Conservation (phyloP, 2,888 invertebrate genomes). For the Tetragonula carbonaria region DNA sequence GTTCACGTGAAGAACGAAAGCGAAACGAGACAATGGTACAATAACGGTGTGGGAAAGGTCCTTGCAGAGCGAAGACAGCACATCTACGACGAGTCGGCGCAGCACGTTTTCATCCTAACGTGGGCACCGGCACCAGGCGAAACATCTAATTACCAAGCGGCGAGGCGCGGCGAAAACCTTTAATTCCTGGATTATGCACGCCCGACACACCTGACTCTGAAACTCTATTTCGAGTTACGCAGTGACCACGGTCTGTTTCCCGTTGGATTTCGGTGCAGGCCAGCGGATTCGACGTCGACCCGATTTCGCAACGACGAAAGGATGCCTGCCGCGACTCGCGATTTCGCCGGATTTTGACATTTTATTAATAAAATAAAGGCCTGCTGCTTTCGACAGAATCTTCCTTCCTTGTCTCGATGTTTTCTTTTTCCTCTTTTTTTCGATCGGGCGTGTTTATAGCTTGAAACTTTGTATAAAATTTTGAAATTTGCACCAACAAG, state of each 20-base stretch:
- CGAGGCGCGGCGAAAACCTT: conserved; percentile 55
- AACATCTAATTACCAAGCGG: conserved; percentile 54
- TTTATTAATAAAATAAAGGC: too few species aligned
- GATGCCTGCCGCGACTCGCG: too few species aligned
- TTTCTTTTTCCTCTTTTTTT: too few species aligned
- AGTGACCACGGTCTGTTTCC: conserved; percentile 8
- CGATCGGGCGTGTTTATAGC: too few species aligned
- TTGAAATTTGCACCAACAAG: too few species aligned
- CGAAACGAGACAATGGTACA: conserved; percentile 50
- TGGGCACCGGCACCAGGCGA: conserved; percentile 11
- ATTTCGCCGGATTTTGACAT: too few species aligned
- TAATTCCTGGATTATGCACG: conserved; percentile 55
- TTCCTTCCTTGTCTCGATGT: too few species aligned
- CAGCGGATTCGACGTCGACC: background rate
- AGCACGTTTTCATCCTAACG: conserved; percentile 54
- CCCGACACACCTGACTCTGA: conserved; percentile 33
- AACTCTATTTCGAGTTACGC: conserved; percentile 26
- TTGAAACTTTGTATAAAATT: too few species aligned
- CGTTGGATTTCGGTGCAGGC: background rate
- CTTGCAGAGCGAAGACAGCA: conserved; percentile 7
- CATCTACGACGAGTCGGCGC: conserved; percentile 50
- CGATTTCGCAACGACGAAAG: too few species aligned
- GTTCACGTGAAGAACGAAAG: background rate
- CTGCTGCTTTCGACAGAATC: too few species aligned
- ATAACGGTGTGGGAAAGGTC: conserved; percentile 66